A percentile compares a stretch with the other conserved stretches of the same genome.
These are phyloP conservation scores for Pristionchus maxplancki DNA, from an alignment of 2,888 invertebrate species.

Conservation along the genomic window DNA sequence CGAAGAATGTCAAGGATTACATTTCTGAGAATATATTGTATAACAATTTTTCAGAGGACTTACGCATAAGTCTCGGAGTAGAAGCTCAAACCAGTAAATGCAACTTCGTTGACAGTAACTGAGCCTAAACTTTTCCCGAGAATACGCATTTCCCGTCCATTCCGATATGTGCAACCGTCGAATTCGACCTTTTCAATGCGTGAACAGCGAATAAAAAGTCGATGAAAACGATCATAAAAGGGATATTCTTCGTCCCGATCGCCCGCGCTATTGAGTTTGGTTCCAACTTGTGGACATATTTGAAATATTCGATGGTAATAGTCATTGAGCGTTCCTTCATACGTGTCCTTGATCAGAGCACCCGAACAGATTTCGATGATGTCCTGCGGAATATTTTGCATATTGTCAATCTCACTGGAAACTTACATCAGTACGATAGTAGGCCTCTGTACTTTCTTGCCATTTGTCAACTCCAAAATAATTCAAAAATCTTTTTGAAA, in stretches of 20 bases:
- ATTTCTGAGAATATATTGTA: not conserved
- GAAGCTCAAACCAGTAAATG: not conserved
- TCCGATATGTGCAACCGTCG: not conserved
- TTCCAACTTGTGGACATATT: no score
- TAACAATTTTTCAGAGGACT: not conserved
- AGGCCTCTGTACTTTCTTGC: no score
- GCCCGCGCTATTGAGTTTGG: no score
- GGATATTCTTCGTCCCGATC: not conserved
- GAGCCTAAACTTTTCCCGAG: not conserved
- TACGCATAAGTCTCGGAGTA: not conserved
- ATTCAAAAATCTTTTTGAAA: not conserved
- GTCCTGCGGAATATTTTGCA: no score
- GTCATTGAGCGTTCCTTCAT: no score
- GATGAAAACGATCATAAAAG: not conserved
- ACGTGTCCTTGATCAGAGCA: no score
- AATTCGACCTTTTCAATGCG: not conserved
- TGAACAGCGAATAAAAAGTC: not conserved
- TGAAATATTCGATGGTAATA: no score
- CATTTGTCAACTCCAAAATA: not conserved
- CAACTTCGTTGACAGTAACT: not conserved
- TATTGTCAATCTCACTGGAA: no score
- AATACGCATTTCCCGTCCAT: not conserved
- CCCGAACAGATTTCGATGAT: no score
- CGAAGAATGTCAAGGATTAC: not conserved
- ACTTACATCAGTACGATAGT: no score